Evolutionary conservation across 2,113 vertebrate genomes (phyloP).

Genomic region (Apodemus sylvaticus): DNA sequence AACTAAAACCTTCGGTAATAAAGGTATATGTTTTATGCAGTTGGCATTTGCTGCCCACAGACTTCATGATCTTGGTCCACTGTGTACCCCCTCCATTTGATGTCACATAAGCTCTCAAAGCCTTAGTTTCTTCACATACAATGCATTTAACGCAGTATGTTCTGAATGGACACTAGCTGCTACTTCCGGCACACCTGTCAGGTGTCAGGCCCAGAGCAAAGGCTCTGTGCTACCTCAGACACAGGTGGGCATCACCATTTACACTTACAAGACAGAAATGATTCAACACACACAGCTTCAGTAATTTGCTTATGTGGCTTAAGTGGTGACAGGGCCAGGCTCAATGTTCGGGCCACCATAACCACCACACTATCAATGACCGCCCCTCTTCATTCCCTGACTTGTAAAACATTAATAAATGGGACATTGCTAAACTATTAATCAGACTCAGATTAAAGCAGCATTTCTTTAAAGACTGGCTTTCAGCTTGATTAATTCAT

Average conservation of each 20-base stretch:
- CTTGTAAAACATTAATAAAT: constrained; percentile 54
- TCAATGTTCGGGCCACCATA: neutral
- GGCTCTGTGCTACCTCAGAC: neutral
- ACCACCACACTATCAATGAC: neutral
- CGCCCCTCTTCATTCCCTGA: constrained; percentile 26
- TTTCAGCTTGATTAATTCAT: constrained; percentile 40
- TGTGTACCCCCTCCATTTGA: constrained; percentile 3
- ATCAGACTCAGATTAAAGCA: constrained; percentile 44
- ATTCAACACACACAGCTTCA: neutral
- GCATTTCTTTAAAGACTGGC: constrained; percentile 37
- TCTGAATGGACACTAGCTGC: neutral
- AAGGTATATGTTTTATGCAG: constrained; percentile 15
- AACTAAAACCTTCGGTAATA: constrained; percentile 42
- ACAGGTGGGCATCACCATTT: neutral
- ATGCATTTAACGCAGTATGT: neutral
- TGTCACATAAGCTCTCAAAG: constrained; percentile 4
- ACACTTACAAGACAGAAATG: neutral
- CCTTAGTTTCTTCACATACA: neutral
- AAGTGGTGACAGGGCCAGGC: neutral
- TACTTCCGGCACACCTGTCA: neutral
- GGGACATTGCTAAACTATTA: constrained; percentile 9
- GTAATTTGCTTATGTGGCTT: constrained; percentile 19
- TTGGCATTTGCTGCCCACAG: constrained; percentile 22
- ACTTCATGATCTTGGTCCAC: neutral
- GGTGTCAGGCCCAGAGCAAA: neutral